Percentiles rank a stretch among this genome's conserved stretches.
These are phyloP conservation scores for Campylomormyrus tamandua DNA, from an alignment of 2,113 vertebrate genomes.

Conservation along the genomic window DNA sequence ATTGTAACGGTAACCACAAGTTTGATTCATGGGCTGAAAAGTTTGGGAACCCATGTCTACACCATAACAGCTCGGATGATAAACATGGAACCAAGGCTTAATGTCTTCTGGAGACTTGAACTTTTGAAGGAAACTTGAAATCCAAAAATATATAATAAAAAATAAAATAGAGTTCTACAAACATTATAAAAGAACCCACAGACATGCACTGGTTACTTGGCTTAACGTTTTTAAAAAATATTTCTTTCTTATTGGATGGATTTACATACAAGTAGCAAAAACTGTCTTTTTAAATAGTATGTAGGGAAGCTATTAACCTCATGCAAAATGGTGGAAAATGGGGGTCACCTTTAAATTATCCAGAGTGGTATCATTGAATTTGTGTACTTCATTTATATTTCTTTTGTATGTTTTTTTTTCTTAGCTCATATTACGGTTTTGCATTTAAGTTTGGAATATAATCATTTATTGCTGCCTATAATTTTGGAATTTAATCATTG, in stretches of 20 bases:
- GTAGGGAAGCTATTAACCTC: neutral
- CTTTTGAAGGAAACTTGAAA: neutral
- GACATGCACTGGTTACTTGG: neutral
- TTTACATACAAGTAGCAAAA: neutral
- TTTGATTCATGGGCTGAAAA: neutral
- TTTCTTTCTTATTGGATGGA: neutral
- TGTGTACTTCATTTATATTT: neutral
- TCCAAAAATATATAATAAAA: neutral
- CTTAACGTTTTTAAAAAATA: neutral
- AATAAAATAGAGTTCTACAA: neutral
- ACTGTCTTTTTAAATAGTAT: neutral
- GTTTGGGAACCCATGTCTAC: neutral
- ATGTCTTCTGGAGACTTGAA: neutral
- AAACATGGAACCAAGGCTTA: neutral
- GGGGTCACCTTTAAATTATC: neutral
- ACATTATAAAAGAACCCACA: neutral
- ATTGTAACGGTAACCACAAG: neutral
- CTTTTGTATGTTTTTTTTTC: neutral
- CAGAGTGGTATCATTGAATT: neutral
- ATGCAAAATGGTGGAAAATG: neutral
- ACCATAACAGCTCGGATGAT: neutral
- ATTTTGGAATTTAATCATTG: neutral
- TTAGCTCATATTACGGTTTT: neutral
- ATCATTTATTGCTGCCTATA: neutral
- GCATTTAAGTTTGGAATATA: neutral